A percentile compares a stretch with the other conserved stretches of the same genome.
Evolutionary conservation across 2,888 invertebrate species (phyloP).

Genomic region (Schizotus pectinicornis): DNA sequence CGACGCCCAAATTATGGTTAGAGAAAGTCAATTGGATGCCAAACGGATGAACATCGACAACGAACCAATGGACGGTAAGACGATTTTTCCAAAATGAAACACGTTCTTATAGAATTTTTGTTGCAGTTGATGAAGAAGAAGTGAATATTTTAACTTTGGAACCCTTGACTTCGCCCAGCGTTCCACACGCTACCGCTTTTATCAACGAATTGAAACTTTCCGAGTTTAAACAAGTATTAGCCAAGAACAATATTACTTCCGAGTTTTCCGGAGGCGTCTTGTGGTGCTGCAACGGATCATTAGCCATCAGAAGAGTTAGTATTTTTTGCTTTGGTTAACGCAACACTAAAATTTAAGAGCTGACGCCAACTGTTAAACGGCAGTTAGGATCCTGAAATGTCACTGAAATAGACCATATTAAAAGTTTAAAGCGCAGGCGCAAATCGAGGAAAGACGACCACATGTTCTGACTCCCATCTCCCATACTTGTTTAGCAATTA

Average conservation of each 20-base stretch:
- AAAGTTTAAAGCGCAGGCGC: too few species aligned
- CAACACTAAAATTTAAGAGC: not conserved
- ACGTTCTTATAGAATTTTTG: conserved; percentile 8
- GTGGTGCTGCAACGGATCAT: conserved; percentile 90
- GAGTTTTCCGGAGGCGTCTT: conserved; percentile 92
- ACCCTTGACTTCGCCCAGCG: conserved; percentile 63
- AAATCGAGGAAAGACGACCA: too few species aligned
- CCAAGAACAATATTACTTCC: conserved; percentile 76
- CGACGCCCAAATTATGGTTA: conserved; percentile 75
- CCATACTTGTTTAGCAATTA: too few species aligned
- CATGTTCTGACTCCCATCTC: too few species aligned
- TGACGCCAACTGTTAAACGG: too few species aligned
- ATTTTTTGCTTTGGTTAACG: conserved; percentile 19
- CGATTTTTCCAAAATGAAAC: conserved; percentile 1
- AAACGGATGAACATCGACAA: conserved; percentile 58
- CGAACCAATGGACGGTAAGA: conserved; percentile 58
- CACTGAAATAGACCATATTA: too few species aligned
- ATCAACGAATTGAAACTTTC: conserved; percentile 93
- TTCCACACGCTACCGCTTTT: conserved; percentile 83
- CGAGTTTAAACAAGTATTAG: conserved; percentile 84
- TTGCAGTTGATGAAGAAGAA: conserved; percentile 60
- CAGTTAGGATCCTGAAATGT: too few species aligned
- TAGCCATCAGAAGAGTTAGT: conserved; percentile 83
- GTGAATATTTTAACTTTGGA: conserved; percentile 74
- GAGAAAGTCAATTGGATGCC: conserved; percentile 67